phyloP scores from a whole-genome alignment of 2,797 vertebrate genomes.

The Bucorvus abyssinicus region DNA sequence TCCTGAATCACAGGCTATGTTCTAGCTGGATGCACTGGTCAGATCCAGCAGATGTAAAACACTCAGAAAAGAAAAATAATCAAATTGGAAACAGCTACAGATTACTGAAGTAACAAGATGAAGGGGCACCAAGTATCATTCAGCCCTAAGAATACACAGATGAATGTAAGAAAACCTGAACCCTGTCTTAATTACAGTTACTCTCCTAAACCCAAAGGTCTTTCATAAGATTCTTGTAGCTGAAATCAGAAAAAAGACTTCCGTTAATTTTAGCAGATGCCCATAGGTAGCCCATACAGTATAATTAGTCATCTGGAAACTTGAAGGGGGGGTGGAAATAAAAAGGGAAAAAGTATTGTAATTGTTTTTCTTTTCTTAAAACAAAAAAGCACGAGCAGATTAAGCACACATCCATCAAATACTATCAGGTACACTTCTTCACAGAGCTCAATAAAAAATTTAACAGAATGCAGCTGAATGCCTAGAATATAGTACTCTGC shows the following conservation, averaged over 20 bases:
- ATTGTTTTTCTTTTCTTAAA: not conserved
- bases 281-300: not conserved
- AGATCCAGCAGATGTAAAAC: not conserved
- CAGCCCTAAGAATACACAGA: not conserved
- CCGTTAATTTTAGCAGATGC: not conserved
- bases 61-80: not conserved
- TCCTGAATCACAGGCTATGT: not conserved
- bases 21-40: not conserved
- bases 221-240: not conserved
- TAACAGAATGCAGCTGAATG: conserved; percentile 54
- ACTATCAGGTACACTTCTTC: conserved; percentile 16
- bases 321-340: too few relatives aligned
- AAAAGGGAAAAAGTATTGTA: not conserved
- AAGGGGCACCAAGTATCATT: not conserved
- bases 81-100: not conserved
- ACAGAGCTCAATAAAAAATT: conserved; percentile 48
- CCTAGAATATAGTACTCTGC: conserved; percentile 54
- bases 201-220: not conserved
- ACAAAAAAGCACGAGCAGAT: not conserved
- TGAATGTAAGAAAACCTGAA: not conserved
- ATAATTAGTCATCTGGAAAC: not conserved
- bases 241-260: not conserved
- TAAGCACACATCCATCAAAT: conserved; percentile 39
- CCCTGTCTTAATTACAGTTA: not conserved
- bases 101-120: not conserved